phyloP scores from a whole-genome alignment of 2,797 vertebrate species.

The Eremophila alpestris region DNA sequence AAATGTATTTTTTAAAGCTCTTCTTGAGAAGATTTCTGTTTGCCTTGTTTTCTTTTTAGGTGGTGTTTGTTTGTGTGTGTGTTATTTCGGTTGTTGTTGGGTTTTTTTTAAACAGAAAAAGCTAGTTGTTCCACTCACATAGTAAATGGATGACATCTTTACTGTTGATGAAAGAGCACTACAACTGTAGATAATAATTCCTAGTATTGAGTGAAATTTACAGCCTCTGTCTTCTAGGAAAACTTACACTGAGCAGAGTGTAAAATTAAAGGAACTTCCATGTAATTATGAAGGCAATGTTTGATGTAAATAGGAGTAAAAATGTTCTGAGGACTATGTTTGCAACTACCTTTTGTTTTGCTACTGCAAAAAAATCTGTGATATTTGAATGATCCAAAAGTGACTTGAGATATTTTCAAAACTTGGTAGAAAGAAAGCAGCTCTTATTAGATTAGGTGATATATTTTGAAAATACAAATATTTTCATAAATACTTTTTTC shows the following conservation, averaged over 20 bases:
- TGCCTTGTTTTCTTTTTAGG: not conserved
- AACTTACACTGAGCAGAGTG: not conserved
- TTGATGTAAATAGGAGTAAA: not conserved
- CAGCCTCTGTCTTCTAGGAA: not conserved
- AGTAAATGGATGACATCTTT: not conserved
- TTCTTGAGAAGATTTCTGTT: not conserved
- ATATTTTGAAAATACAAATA: not conserved
- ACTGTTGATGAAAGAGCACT: not conserved
- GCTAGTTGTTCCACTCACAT: not conserved
- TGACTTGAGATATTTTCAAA: not conserved
- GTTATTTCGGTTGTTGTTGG: too few relatives aligned
- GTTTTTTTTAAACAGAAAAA: not conserved
- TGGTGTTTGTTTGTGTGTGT: too few relatives aligned
- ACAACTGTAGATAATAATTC: not conserved
- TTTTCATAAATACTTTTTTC: not conserved
- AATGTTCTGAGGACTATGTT: not conserved
- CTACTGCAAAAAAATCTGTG: not conserved
- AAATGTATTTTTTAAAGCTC: not conserved
- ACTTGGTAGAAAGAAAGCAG: not conserved
- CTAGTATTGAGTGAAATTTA: not conserved
- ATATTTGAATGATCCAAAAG: not conserved
- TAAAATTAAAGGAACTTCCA: not conserved
- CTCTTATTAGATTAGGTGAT: not conserved
- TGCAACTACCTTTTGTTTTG: not conserved
- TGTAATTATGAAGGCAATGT: not conserved